Evolutionary conservation across 2,113 vertebrate genomes (phyloP).

Genomic region (human (Homo sapiens)): GRCh38 chrX:50056501-50057000

Average conservation of each 20-base stretch:
- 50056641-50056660: neutral
- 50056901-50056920: neutral
- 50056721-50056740: neutral
- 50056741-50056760: neutral
- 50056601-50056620: neutral
- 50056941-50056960: neutral
- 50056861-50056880: conserved; percentile 12
- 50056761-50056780: neutral
- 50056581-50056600: neutral
- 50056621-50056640: neutral
- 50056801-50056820: neutral
- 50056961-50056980: conserved; percentile 3
- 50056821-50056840: neutral
- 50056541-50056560: neutral
- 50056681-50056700: neutral
- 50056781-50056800: neutral
- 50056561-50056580: neutral
- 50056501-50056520: neutral
- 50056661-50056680: neutral
- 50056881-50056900: neutral
- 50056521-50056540: conserved; percentile 9
- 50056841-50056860: neutral
- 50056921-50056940: neutral
- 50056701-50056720: neutral
- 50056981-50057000: neutral